Conservation (phyloP, 1,140 invertebrate species). For the Pseudomyrmex flavicornis region DNA sequence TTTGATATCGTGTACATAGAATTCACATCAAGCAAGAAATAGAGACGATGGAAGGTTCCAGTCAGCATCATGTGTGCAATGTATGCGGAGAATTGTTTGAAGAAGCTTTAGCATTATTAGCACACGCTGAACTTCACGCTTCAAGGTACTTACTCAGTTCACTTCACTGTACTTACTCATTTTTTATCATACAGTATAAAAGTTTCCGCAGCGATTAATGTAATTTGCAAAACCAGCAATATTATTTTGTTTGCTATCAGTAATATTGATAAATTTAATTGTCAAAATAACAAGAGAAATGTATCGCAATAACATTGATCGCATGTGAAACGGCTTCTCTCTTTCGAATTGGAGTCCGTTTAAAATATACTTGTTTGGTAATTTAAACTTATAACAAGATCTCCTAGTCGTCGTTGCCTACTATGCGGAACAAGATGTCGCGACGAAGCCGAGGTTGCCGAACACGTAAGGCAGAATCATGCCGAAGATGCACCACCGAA, state of each 20-base stretch:
- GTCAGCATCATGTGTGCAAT: slow-evolving; percentile 88
- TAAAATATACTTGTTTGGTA: slow-evolving; percentile 1
- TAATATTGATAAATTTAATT: slow-evolving; percentile 5
- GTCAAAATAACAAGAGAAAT: not conserved
- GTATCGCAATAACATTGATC: not conserved
- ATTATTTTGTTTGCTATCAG: not conserved
- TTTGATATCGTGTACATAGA: slow-evolving; percentile 71
- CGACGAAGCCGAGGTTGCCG: slow-evolving; percentile 86
- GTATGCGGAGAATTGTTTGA: slow-evolving; percentile 91
- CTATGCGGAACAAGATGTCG: slow-evolving; percentile 88
- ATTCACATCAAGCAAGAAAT: slow-evolving; percentile 85
- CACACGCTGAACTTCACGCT: slow-evolving; percentile 91
- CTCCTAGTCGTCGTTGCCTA: slow-evolving; percentile 86
- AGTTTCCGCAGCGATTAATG: not conserved
- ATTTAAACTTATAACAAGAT: slow-evolving; percentile 70
- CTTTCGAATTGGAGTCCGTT: not conserved
- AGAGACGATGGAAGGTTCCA: slow-evolving; percentile 83
- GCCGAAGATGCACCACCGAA: slow-evolving; percentile 86
- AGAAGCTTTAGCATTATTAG: slow-evolving; percentile 90
- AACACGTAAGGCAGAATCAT: slow-evolving; percentile 86
- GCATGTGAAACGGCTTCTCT: not conserved
- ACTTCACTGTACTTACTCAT: not conserved
- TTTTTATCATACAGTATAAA: not conserved
- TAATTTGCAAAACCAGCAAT: not conserved
- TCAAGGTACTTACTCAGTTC: slow-evolving; percentile 78